Evolutionary conservation across 1,140 invertebrate species (phyloP).

Genomic region (Metaphire vulgaris): DNA sequence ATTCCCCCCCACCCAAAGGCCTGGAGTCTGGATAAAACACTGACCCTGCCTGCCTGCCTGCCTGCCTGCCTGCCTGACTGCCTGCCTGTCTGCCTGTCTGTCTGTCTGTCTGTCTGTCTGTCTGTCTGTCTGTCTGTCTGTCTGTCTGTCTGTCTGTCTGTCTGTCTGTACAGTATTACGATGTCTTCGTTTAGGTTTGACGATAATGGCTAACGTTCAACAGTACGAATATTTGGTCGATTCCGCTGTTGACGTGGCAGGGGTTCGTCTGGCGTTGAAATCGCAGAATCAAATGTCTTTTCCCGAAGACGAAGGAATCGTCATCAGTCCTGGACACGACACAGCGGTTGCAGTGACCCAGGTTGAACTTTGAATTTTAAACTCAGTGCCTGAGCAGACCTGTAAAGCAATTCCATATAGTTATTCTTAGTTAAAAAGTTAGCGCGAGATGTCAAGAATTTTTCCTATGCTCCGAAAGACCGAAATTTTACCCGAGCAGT

Average conservation of each 20-base stretch:
- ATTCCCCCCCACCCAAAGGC: too few relatives aligned
- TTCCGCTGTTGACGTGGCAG: constrained; percentile 33
- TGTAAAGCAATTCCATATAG: too few relatives aligned
- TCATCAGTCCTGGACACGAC: constrained; percentile 45
- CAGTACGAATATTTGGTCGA: background rate
- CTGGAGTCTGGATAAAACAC: too few relatives aligned
- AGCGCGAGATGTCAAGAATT: too few relatives aligned
- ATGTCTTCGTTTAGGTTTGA: background rate
- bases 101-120: background rate
- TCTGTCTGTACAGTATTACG: too few relatives aligned
- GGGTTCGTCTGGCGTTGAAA: constrained; percentile 48
- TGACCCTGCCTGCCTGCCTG: background rate
- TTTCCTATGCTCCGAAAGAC: too few relatives aligned
- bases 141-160: background rate
- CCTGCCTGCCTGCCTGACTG: background rate
- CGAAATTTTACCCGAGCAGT: too few relatives aligned
- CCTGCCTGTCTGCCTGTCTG: background rate
- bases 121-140: background rate
- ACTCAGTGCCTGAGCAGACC: too few relatives aligned
- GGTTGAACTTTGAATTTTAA: too few relatives aligned
- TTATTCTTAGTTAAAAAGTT: too few relatives aligned
- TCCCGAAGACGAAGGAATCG: constrained; percentile 50
- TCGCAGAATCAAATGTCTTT: constrained; percentile 43
- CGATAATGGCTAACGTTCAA: background rate
- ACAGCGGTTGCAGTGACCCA: constrained; percentile 31